phyloP scores from a whole-genome alignment of 2,888 invertebrate species.

The Odontocolon sp. region DNA sequence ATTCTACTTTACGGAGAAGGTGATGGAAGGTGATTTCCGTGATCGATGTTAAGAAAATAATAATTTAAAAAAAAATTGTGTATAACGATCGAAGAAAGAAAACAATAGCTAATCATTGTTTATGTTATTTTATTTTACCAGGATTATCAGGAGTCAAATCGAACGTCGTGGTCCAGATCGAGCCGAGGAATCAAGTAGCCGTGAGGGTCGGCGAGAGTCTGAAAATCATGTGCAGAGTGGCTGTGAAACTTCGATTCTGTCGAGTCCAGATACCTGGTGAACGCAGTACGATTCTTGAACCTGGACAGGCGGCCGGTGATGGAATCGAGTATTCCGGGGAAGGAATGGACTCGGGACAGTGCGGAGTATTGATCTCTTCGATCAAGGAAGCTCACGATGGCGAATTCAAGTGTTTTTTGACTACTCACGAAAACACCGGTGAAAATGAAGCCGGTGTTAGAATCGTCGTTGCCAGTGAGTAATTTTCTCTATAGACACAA shows the following conservation, averaged over 20 bases:
- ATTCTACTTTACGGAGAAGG: too few relatives aligned
- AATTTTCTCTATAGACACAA: not conserved
- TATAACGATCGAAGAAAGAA: not conserved
- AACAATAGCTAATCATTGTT: not conserved
- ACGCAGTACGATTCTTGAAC: slow-evolving; percentile 58
- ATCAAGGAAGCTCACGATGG: slow-evolving; percentile 88
- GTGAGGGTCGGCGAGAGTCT: slow-evolving; percentile 83
- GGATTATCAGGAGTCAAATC: slow-evolving; percentile 23
- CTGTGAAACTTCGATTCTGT: slow-evolving; percentile 84
- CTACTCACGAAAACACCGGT: slow-evolving; percentile 82
- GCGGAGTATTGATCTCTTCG: slow-evolving; percentile 86
- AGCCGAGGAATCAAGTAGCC: slow-evolving; percentile 82
- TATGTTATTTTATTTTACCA: slow-evolving; percentile 1
- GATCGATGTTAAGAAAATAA: not conserved
- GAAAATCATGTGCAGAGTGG: slow-evolving; percentile 84
- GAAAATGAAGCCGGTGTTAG: slow-evolving; percentile 85
- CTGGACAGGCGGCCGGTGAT: slow-evolving; percentile 67
- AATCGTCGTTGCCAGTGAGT: slow-evolving; percentile 89
- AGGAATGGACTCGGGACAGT: slow-evolving; percentile 85
- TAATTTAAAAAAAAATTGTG: not conserved
- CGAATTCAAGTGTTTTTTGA: slow-evolving; percentile 86
- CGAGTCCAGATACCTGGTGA: slow-evolving; percentile 81
- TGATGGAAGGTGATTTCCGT: not conserved
- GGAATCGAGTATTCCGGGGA: slow-evolving; percentile 81
- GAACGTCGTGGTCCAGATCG: slow-evolving; percentile 68